Base-by-base conservation (phyloP, 2,797 vertebrate species). In the Brotula barbata region DNA sequence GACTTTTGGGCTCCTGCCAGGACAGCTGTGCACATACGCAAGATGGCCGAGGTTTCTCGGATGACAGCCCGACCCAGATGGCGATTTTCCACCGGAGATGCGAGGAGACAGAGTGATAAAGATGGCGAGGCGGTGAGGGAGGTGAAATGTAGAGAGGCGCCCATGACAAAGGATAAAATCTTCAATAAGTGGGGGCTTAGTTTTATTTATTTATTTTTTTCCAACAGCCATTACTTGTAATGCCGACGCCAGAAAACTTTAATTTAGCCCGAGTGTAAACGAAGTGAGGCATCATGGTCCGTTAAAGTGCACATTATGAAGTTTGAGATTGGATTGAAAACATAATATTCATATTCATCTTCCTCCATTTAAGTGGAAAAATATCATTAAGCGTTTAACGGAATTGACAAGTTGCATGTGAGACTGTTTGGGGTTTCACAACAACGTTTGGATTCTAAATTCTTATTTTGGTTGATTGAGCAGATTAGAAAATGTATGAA, bases 61-160 rank as follows among this genome's bases (percentile, higher is more conserved):
- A 52, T 14, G 43, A 61, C 34, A 31, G 23, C 42, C 3, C 60
- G 59, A 75, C 57, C 57, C 47, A 72, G 41, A 64, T 64, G 51
- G 34, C 52, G 43, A 2, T 19, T 37, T 50, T 55, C 44, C 22
- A 61, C n/a, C 8, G 64, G 51, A 68, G 17, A 71, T 43, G 33
- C 28, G n/a, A 42, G 14, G 22, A 6, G 5, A 57, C 21, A 19
- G 28, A 49, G 5, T 13, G 25, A 44, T 23, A 0, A 19, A 53
- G 16, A 50, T 17, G n/a, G 4, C 16, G 6, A 43, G 25, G 25
- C 9, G 2, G 41, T 5, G 12, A 22, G 14, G 22, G 21, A 4
- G 31, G 19, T 33, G 15, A 1, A 42, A 14, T 28, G 25, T 1
- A 41, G 17, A 39, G 37, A 36, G 13, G 31, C 48, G 37, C 39